Evolutionary conservation across 2,888 invertebrate species (phyloP).

Genomic region (Ectemnius cavifrons): DNA sequence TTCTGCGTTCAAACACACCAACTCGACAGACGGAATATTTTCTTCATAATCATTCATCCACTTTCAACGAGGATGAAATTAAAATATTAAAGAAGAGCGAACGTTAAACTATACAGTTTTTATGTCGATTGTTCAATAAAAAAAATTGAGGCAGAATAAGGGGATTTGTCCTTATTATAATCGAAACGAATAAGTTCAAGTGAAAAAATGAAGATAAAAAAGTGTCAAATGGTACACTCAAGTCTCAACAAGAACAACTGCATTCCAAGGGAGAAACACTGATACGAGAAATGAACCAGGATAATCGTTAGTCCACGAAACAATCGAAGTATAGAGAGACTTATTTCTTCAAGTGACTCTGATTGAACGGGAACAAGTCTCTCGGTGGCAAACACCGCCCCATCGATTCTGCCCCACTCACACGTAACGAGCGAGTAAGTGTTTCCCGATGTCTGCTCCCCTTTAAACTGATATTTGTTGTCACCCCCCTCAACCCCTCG

Average conservation of each 20-base stretch:
- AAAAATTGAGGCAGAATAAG: too few relatives aligned
- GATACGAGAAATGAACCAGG: too few relatives aligned
- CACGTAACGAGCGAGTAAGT: slow-evolving; percentile 28
- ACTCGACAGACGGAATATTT: not conserved
- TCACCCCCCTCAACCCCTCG: not conserved
- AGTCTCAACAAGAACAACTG: too few relatives aligned
- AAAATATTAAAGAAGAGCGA: not conserved
- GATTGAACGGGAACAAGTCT: slow-evolving; percentile 26
- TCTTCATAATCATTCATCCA: not conserved
- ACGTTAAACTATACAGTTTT: too few relatives aligned
- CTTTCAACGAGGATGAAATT: not conserved
- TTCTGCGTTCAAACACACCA: not conserved
- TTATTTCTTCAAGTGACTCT: not conserved
- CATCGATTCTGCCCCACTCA: slow-evolving; percentile 13
- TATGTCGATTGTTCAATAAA: too few relatives aligned
- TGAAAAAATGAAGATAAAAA: too few relatives aligned
- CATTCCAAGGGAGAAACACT: too few relatives aligned
- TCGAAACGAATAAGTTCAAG: too few relatives aligned
- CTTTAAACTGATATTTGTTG: slow-evolving; percentile 37
- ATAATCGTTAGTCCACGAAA: too few relatives aligned
- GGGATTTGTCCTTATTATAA: too few relatives aligned
- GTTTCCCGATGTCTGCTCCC: slow-evolving; percentile 44
- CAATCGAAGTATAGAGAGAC: too few relatives aligned
- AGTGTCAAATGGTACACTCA: too few relatives aligned
- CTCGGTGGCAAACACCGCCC: slow-evolving; percentile 23